These are phyloP conservation scores for Drosophila saltans DNA, from an alignment of 1,140 invertebrate genomes.

Conservation along the genomic window DNA sequence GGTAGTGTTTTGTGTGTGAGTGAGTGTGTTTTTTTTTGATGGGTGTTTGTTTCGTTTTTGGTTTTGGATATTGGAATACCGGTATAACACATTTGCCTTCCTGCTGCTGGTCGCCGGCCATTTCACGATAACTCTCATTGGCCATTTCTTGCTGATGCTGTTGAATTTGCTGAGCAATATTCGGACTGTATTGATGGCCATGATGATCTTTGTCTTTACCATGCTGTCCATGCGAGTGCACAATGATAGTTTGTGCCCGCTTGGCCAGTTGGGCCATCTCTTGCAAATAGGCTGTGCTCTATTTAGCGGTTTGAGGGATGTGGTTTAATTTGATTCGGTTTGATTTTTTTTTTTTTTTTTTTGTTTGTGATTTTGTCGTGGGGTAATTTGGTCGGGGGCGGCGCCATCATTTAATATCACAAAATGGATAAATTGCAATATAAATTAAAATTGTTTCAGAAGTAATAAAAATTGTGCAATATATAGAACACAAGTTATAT, in stretches of 20 bases:
- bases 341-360: constrained; percentile 14
- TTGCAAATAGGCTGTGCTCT: constrained; percentile 77
- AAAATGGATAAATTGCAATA: constrained; percentile 66
- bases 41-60: constrained; percentile 31
- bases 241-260: constrained; percentile 77
- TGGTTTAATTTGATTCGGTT: constrained; percentile 37
- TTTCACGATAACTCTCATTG: constrained; percentile 71
- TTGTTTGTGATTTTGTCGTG: constrained; percentile 15
- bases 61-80: constrained; percentile 71
- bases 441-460: constrained; percentile 68
- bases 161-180: constrained; percentile 54
- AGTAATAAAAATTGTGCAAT: constrained; percentile 42
- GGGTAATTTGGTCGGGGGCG: constrained; percentile 3
- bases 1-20: constrained; percentile 35
- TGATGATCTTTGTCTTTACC: constrained; percentile 76
- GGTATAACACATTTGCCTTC: constrained; percentile 74
- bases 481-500: constrained; percentile 29
- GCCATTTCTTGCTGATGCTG: constrained; percentile 58
- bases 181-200: constrained; percentile 76
- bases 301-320: constrained; percentile 19
- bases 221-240: constrained; percentile 70
- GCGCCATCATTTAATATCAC: constrained; percentile 34
- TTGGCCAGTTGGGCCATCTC: constrained; percentile 78
- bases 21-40: constrained; percentile 36
- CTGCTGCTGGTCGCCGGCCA: constrained; percentile 57